Percentiles rank a stretch among this genome's conserved stretches.
Evolutionary conservation across 2,113 vertebrate genomes (phyloP).

Genomic region (Chlamydotis undulata): DNA sequence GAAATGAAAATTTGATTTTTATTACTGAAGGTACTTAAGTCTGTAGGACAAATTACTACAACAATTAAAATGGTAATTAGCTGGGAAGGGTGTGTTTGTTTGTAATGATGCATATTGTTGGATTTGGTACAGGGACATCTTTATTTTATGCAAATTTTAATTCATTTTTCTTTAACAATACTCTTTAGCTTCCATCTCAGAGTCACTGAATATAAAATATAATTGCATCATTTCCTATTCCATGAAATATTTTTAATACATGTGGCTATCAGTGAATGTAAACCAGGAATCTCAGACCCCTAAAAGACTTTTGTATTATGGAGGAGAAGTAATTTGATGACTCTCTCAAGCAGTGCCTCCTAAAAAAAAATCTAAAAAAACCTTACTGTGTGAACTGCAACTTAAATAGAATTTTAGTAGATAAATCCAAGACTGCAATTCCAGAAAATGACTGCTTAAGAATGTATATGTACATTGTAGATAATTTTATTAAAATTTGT

Average conservation of each 20-base stretch:
- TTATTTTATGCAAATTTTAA: not conserved
- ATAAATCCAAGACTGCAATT: not conserved
- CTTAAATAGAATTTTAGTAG: not conserved
- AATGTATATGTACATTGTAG: not conserved
- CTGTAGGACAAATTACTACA: not conserved
- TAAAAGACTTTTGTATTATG: not conserved
- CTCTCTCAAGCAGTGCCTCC: not conserved
- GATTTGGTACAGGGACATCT: not conserved
- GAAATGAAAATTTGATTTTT: not conserved
- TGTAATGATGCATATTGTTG: not conserved
- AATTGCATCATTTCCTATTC: not conserved
- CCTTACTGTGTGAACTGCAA: fast-evolving
- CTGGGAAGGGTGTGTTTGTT: not conserved
- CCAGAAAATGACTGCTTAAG: not conserved
- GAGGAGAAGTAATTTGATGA: not conserved
- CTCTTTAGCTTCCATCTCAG: not conserved
- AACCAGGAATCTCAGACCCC: not conserved
- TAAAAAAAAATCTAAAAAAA: not conserved
- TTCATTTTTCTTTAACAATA: not conserved
- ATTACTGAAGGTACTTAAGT: not conserved
- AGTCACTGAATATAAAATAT: not conserved
- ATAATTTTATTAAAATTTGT: not conserved
- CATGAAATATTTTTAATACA: not conserved
- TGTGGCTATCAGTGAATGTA: not conserved
- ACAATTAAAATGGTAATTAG: not conserved